Conservation (phyloP, 2,888 invertebrate genomes). For the Eumerus sabulonum region DNA sequence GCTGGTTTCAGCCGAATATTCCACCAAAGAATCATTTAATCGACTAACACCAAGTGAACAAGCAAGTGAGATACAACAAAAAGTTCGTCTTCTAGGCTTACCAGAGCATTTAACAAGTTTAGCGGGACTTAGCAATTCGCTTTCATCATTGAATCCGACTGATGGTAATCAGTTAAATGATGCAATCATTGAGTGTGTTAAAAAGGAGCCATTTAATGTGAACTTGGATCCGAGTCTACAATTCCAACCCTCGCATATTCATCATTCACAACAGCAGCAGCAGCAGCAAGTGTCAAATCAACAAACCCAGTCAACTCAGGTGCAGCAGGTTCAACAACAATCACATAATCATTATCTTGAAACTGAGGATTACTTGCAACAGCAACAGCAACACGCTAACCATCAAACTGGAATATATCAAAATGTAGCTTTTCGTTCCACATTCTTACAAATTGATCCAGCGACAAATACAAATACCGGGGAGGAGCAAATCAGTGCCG, state of each 20-base stretch:
- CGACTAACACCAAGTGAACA: constrained; percentile 73
- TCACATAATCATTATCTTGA: constrained; percentile 27
- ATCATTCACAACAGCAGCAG: constrained; percentile 64
- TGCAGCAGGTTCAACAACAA: constrained; percentile 35
- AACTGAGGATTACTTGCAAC: constrained; percentile 16
- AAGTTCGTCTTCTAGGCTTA: constrained; percentile 74
- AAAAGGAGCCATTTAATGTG: constrained; percentile 70
- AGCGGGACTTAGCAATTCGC: constrained; percentile 73
- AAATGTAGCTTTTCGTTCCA: constrained; percentile 45
- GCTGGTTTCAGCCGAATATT: constrained; percentile 73
- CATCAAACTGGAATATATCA: constrained; percentile 46
- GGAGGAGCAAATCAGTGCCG: constrained; percentile 69
- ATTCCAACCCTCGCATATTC: constrained; percentile 41
- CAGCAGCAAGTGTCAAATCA: constrained; percentile 30
- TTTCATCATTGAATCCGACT: constrained; percentile 74
- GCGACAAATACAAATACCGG: constrained; percentile 15
- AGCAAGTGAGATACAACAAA: constrained; percentile 74
- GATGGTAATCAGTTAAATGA: constrained; percentile 74
- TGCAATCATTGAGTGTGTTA: constrained; percentile 72
- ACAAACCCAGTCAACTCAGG: not conserved
- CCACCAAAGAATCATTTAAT: constrained; percentile 75
- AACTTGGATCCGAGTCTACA: too few relatives aligned
- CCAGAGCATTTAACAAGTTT: constrained; percentile 76
- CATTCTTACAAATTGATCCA: constrained; percentile 37
- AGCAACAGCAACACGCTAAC: constrained; percentile 43